phyloP scores from a whole-genome alignment of 2,113 vertebrate species.

The Myocastor coypus region DNA sequence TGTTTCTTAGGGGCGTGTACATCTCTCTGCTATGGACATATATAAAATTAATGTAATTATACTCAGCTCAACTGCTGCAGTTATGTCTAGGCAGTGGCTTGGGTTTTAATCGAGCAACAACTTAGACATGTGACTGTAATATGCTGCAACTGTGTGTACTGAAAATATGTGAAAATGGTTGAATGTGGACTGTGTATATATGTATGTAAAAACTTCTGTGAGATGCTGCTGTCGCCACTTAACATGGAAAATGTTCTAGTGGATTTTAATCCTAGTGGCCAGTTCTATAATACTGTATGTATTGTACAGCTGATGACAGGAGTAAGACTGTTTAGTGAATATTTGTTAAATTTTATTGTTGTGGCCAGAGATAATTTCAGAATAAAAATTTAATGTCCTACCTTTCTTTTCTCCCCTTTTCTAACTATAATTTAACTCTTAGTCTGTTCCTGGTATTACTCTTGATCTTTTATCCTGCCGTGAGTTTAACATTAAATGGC shows the following conservation, averaged over 20 bases:
- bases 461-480: constrained; percentile 13
- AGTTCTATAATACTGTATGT: constrained; percentile 98
- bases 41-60: constrained; percentile 83
- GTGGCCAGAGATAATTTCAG: constrained; percentile 96
- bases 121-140: constrained; percentile 91
- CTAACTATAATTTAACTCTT: constrained; percentile 76
- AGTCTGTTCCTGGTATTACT: constrained; percentile 55
- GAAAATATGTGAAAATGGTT: constrained; percentile 94
- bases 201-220: constrained; percentile 92
- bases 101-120: constrained; percentile 89
- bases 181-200: constrained; percentile 95
- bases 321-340: constrained; percentile 96
- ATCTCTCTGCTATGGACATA: constrained; percentile 89
- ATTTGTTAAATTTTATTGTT: constrained; percentile 99
- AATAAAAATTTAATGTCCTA: constrained; percentile 93
- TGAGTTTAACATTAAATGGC: neutral
- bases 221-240: constrained; percentile 93
- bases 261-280: constrained; percentile 92
- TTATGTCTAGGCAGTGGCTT: constrained; percentile 86
- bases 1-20: constrained; percentile 89
- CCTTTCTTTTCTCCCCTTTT: constrained; percentile 84
- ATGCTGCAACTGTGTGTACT: constrained; percentile 92
- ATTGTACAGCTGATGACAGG: constrained; percentile 97
- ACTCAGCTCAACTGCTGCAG: constrained; percentile 87
- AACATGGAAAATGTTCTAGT: constrained; percentile 90